Base-by-base conservation (phyloP, 2,888 invertebrate species). In the Nomada fabriciana region DNA sequence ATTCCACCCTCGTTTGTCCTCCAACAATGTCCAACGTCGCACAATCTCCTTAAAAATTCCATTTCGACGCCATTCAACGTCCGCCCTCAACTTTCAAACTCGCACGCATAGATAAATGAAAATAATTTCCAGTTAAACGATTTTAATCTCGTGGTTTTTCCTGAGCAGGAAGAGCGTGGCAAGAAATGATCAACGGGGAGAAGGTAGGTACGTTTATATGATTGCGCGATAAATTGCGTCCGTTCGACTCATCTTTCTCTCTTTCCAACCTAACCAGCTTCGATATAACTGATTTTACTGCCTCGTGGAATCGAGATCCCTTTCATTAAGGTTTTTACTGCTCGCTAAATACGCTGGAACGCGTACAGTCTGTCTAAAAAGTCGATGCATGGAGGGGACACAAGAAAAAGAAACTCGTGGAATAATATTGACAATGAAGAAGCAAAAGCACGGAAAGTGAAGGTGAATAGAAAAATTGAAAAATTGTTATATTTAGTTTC, bases 241-340 rank as follows among this genome's bases (percentile, higher is more conserved):
- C 74, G 73, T 72, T 83, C 82, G 64, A 80, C 60, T 70, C 69
- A 67, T 65, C 55, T 76, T 29, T 60, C 50, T 55, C 61, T 36
- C 70, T 68, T 42, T 42, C 42, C 42, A 18, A 2, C 69, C 69
- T 72, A n/a, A 64, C 61, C 69, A 20, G 69, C 74, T 68, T 81
- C 89, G 83, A 83, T 88, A 89, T 88, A 89, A 86, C 84, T 79
- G 82, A 88, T 88, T 89, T 89, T 89, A 89, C 82, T 88, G 85
- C 83, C 85, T 74, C 77, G 78, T 81, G 80, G 84, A 86, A 83
- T 86, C 85, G 86, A 87, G 86, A 84, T 86, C 89, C 86, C 86
- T 90, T 91, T 91, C 90, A 91, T 91, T 90, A 91, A 86, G 86
- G 88, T 84, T 86, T 91, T 91, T 91, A 91, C 87, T 91, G 87